These are phyloP conservation scores for Acanthopagrus latus DNA, from an alignment of 2,797 vertebrate species.

Conservation along the genomic window DNA sequence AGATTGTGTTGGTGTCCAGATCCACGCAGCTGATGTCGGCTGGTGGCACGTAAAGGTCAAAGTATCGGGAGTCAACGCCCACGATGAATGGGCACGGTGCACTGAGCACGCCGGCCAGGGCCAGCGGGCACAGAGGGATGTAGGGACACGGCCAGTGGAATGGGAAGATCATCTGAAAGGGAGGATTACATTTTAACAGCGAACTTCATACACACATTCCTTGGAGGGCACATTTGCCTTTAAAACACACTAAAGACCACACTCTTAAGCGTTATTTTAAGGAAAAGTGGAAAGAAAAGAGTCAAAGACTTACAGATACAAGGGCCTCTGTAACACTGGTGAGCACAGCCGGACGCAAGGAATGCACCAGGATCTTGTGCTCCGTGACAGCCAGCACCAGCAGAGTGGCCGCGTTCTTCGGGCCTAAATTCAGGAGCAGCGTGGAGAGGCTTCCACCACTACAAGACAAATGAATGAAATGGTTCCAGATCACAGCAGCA, in stretches of 20 bases:
- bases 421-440: slow-evolving; percentile 96
- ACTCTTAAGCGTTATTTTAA: neutral
- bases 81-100: slow-evolving; percentile 99
- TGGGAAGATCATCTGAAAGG: slow-evolving; percentile 96
- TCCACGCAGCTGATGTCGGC: slow-evolving; percentile 98
- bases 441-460: slow-evolving; percentile 97
- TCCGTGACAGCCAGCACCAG: slow-evolving; percentile 98
- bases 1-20: slow-evolving; percentile 99
- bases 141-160: slow-evolving; percentile 99
- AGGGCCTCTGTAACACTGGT: slow-evolving; percentile 98
- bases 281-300: slow-evolving; percentile 15
- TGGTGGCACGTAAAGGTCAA: slow-evolving; percentile 97
- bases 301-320: slow-evolving; percentile 91
- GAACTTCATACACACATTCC: neutral
- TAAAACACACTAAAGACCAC: slow-evolving; percentile 32
- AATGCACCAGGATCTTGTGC: slow-evolving; percentile 99
- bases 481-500: neutral
- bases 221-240: slow-evolving; percentile 10
- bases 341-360: slow-evolving; percentile 95
- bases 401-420: slow-evolving; percentile 95
- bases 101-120: slow-evolving; percentile 96
- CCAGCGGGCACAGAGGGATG: slow-evolving; percentile 97
- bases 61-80: slow-evolving; percentile 98
- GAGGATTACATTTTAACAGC: neutral
- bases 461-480: slow-evolving; percentile 15